Base-by-base conservation (phyloP, 2,113 vertebrate genomes). In the Dinomys branickii region DNA sequence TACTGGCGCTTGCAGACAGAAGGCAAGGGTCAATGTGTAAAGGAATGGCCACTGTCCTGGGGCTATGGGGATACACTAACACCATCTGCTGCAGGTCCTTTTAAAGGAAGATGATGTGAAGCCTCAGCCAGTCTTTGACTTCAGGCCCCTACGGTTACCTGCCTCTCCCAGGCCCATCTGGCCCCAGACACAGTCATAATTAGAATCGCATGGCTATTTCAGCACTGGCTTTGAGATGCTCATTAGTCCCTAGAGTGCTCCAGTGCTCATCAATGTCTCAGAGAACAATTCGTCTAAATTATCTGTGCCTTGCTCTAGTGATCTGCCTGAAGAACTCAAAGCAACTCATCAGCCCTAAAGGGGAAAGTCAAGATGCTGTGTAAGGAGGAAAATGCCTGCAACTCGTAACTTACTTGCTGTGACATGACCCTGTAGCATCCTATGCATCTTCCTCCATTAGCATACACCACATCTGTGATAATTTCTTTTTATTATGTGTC, bases 401-500 rank as follows among this genome's bases (percentile, higher is more conserved):
- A 35, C 1, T 0, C 33, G 13, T 71, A 33, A 47, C 5, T 63
- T 65, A 19, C 22, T 85, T 87, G 73, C 26, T 90, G 30, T 71
- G 24, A 35, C n/a, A 44, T 19, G 28, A 69, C 41, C 77, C 59
- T 13, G 5, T 7, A 24, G n/a, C 16, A 69, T 13, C 44, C 52
- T 65, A 61, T 4, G 52, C 5, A 65, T 73, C 69, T 85, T 75
- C 73, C 44, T 56, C 14, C 22, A 54, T 33, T 61, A 78, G 9
- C 12, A 65, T 59, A 50, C 11, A 69, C 22, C 41, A 67, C 35
- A 67, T 61, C 87, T 47, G 7, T 56, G 73, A 92, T 73, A 63
- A 71, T 85, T 84, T 92, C 54, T 92, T 92, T 82, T 73, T 91
- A 94, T 71, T 41, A 56, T 92, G 58, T 83, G 44, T 84, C 47